These are phyloP conservation scores for Drosophila nr. medialis DNA, from an alignment of 2,888 invertebrate species.

Conservation along the genomic window DNA sequence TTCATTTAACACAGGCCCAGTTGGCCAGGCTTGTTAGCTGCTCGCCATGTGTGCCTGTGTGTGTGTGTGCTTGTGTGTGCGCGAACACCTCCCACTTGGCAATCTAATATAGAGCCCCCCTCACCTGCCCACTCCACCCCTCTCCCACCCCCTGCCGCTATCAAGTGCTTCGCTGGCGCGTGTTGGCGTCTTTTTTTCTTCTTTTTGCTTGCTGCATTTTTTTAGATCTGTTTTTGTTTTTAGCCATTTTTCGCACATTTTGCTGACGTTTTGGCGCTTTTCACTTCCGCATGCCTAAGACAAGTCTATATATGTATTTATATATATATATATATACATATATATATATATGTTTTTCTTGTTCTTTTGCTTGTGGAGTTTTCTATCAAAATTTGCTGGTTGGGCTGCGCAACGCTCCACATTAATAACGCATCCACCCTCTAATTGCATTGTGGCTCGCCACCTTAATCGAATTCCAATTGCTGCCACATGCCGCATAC, in stretches of 20 bases:
- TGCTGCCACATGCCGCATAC: slow-evolving; percentile 41
- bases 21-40: slow-evolving; percentile 64
- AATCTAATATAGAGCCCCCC: slow-evolving; percentile 76
- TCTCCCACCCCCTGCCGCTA: slow-evolving; percentile 10
- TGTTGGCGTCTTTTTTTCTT: slow-evolving; percentile 44
- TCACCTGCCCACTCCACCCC: slow-evolving; percentile 23
- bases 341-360: slow-evolving; percentile 15
- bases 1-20: slow-evolving; percentile 70
- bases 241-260: slow-evolving; percentile 68
- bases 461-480: slow-evolving; percentile 74
- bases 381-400: slow-evolving; percentile 42
- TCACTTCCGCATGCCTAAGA: slow-evolving; percentile 70
- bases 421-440: slow-evolving; percentile 85
- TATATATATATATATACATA: slow-evolving; percentile 22
- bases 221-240: slow-evolving; percentile 5
- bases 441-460: slow-evolving; percentile 82
- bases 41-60: slow-evolving; percentile 1
- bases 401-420: slow-evolving; percentile 68
- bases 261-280: slow-evolving; percentile 71
- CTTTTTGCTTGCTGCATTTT: slow-evolving; percentile 1
- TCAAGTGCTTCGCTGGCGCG: slow-evolving; percentile 43
- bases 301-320: slow-evolving; percentile 11
- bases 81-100: slow-evolving; percentile 81
- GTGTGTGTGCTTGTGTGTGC: slow-evolving; percentile 41
- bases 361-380: slow-evolving; percentile 1